phyloP scores from a whole-genome alignment of 2,888 invertebrate species.

The Euplexia lucipara region DNA sequence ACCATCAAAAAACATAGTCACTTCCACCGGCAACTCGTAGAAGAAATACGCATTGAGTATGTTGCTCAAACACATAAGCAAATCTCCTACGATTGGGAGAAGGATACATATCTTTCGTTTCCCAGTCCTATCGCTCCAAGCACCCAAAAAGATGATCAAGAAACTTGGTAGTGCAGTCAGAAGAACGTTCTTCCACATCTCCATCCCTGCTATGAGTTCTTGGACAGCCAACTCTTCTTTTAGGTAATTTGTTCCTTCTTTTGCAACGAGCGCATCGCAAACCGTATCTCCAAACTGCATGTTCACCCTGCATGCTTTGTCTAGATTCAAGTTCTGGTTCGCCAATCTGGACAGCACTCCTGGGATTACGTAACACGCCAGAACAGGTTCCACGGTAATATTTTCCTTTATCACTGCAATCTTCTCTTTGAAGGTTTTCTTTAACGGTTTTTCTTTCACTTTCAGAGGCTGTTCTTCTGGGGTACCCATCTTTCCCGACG shows the following conservation, averaged over 20 bases:
- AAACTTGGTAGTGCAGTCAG: conserved; percentile 89
- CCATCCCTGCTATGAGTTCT: conserved; percentile 89
- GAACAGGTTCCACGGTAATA: conserved; percentile 92
- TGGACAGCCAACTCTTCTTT: conserved; percentile 92
- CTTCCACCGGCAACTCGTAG: conserved; percentile 88
- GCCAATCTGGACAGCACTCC: conserved; percentile 93
- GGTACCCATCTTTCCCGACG: conserved; percentile 70
- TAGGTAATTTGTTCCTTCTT: conserved; percentile 92
- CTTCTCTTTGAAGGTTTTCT: conserved; percentile 84
- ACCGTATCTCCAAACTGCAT: conserved; percentile 92
- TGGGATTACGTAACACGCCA: conserved; percentile 92
- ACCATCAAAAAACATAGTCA: conserved; percentile 88
- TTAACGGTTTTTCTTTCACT: conserved; percentile 66
- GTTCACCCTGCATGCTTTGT: conserved; percentile 96
- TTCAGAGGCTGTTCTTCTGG: conserved; percentile 80
- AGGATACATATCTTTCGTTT: conserved; percentile 91
- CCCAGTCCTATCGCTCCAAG: conserved; percentile 92
- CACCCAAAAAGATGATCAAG: conserved; percentile 90
- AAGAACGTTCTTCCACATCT: conserved; percentile 89
- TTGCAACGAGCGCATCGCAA: conserved; percentile 93
- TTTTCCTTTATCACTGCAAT: conserved; percentile 87
- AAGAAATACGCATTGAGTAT: conserved; percentile 90
- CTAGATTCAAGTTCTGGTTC: conserved; percentile 95
- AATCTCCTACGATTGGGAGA: conserved; percentile 89
- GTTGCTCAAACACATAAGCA: conserved; percentile 86